Base-by-base conservation (phyloP, 2,888 invertebrate species). In the Agrypnus murinus region DNA sequence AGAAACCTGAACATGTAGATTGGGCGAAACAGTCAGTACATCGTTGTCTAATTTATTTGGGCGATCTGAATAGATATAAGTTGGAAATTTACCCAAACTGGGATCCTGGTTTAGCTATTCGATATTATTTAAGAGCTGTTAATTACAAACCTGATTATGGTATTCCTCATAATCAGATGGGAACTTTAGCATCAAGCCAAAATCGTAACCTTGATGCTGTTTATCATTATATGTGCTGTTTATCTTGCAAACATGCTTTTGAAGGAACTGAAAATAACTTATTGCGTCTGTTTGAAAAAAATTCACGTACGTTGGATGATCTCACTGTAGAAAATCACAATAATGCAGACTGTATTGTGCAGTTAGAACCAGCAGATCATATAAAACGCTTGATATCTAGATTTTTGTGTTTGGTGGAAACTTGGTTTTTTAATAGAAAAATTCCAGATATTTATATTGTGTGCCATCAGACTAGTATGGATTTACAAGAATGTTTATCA, bases 141-240 rank as follows among this genome's bases (percentile, higher is more conserved):
- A 90, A 91, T 73, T 88, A 93, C 70, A 93, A 94, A 83, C 91
- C 93, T 55, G 90, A 91, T 31, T 90, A 91, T 83, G 97, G 97
- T 53, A 95, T 96, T 93, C 96, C 98, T 1, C 94, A 95, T 82
- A 98, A 98, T 86, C 98, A 98, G 86, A 88, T 98, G 77, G 98
- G 97, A 0, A 97, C 96, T 14, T 86, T 98, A 60, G 92, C 92
- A 71, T 92, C 93, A 77, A 92, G 90, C 59, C 91, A 90, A 80
- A 95, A 95, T 84, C 92, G 92, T 82, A 93, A 93, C 80, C 87
- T 97, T 71, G 95, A 97, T 84, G 95, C 97, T 0, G 93, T 93
- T 14, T 96, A 95, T 84, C 93, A 95, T 85, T 98, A 97, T 82
- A 91, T 97, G 78, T 91, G 96, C 85, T 96, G 97, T 83, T 87